These are phyloP conservation scores for Habrosyne pyritoides DNA, from an alignment of 2,888 invertebrate species.

Conservation along the genomic window DNA sequence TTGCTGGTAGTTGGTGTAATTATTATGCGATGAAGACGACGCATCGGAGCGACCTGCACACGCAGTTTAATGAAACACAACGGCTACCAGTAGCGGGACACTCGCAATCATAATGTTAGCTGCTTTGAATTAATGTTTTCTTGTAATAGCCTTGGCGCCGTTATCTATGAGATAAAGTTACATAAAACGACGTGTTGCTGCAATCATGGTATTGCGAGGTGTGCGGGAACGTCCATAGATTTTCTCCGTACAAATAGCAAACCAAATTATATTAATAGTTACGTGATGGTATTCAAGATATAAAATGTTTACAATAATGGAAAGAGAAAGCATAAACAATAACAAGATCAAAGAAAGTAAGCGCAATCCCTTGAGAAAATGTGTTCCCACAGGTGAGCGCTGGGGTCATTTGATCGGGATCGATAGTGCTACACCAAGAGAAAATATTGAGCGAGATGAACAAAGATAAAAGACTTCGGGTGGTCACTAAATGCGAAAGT, in stretches of 20 bases:
- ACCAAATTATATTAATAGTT: too few species aligned
- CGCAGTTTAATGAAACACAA: constrained; percentile 49
- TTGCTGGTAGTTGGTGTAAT: constrained; percentile 52
- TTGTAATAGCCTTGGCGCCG: constrained; percentile 41
- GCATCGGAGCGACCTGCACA: constrained; percentile 39
- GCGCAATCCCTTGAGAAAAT: constrained; percentile 47
- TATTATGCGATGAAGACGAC: constrained; percentile 56
- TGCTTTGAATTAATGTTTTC: constrained; percentile 51
- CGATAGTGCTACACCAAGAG: constrained; percentile 65
- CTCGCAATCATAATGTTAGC: constrained; percentile 51
- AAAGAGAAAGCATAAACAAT: constrained; percentile 32
- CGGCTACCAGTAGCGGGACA: constrained; percentile 54
- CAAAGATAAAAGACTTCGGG: constrained; percentile 49
- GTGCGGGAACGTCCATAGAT: background rate
- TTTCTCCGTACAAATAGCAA: too few species aligned
- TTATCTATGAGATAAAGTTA: constrained; percentile 39
- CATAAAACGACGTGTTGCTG: constrained; percentile 18
- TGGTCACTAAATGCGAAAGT: constrained; percentile 34
- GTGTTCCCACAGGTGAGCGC: constrained; percentile 56
- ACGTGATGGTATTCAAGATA: too few species aligned
- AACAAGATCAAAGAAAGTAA: constrained; percentile 32
- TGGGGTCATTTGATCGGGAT: constrained; percentile 68
- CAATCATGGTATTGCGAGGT: background rate
- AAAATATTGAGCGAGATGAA: constrained; percentile 71
- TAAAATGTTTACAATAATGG: constrained; percentile 17